phyloP scores from a whole-genome alignment of 2,888 invertebrate species.

The Ferrisia virgata region DNA sequence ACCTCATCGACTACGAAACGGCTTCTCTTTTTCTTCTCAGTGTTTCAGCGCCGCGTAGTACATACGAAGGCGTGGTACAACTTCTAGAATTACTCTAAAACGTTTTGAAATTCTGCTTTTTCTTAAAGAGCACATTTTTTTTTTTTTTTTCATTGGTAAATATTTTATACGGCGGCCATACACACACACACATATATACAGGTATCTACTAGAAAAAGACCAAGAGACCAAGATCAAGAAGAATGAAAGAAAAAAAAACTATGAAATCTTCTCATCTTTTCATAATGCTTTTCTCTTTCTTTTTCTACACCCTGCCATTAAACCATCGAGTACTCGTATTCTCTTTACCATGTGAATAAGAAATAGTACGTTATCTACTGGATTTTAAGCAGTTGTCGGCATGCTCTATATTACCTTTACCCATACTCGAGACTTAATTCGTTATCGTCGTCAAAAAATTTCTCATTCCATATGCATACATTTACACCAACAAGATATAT shows the following conservation, averaged over 20 bases:
- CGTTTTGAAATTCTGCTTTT: constrained; percentile 38
- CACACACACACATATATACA: background rate
- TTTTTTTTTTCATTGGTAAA: too few relatives aligned
- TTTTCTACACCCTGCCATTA: background rate
- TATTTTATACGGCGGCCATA: too few relatives aligned
- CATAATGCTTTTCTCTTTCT: background rate
- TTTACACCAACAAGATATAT: background rate
- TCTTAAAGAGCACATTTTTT: background rate
- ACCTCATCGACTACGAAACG: constrained; percentile 32
- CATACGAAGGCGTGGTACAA: constrained; percentile 36
- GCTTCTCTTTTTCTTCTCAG: background rate
- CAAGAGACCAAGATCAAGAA: too few relatives aligned
- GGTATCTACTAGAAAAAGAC: too few relatives aligned
- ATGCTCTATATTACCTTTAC: too few relatives aligned
- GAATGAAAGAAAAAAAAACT: background rate
- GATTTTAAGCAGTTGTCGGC: background rate
- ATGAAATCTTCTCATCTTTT: background rate
- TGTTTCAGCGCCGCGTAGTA: background rate
- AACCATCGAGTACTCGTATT: background rate
- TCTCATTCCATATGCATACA: background rate
- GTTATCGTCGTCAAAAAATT: background rate
- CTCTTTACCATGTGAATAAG: background rate
- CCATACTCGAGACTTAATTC: too few relatives aligned
- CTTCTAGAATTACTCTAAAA: constrained; percentile 40
- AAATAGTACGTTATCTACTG: background rate